Percentiles rank a stretch among this genome's conserved stretches.
These are phyloP conservation scores for Sebastes minor DNA, from an alignment of 2,797 vertebrate species.

Conservation along the genomic window DNA sequence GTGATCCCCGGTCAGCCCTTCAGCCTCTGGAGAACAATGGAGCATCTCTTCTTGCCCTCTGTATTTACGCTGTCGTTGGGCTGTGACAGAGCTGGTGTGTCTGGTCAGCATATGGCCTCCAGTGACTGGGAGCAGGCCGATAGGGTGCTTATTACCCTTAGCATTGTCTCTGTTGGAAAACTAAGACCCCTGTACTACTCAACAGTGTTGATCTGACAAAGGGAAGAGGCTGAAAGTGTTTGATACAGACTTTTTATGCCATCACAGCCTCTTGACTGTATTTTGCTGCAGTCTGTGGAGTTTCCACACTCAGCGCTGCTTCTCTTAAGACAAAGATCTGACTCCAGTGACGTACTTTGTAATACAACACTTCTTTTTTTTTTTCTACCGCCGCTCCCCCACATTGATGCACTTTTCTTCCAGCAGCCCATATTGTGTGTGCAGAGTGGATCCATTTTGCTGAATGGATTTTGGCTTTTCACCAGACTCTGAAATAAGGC, in stretches of 20 bases:
- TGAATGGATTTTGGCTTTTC: constrained; percentile 77
- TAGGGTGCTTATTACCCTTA: constrained; percentile 53
- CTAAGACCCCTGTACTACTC: background rate
- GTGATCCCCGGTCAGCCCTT: constrained; percentile 25
- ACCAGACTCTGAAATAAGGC: constrained; percentile 76
- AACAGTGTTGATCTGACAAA: constrained; percentile 15
- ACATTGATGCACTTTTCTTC: constrained; percentile 64
- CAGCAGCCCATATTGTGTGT: constrained; percentile 50
- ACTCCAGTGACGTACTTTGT: constrained; percentile 53
- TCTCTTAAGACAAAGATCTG: constrained; percentile 35
- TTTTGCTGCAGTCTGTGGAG: constrained; percentile 34
- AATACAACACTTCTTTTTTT: constrained; percentile 54
- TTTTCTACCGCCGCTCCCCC: constrained; percentile 39
- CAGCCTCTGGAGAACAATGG: constrained; percentile 69
- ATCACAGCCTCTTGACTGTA: constrained; percentile 5
- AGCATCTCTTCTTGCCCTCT: constrained; percentile 61
- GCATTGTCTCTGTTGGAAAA: constrained; percentile 56
- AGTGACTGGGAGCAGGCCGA: constrained; percentile 44
- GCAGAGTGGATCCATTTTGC: constrained; percentile 69
- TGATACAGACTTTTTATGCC: background rate
- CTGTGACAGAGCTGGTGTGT: constrained; percentile 67
- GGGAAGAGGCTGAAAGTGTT: background rate
- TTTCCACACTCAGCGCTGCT: constrained; percentile 41
- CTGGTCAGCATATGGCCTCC: constrained; percentile 77
- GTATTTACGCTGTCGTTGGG: constrained; percentile 57